Percentiles rank a stretch among this genome's conserved stretches.
Evolutionary conservation across 1,140 invertebrate species (phyloP).

Genomic region (Drosophila hydei): DNA sequence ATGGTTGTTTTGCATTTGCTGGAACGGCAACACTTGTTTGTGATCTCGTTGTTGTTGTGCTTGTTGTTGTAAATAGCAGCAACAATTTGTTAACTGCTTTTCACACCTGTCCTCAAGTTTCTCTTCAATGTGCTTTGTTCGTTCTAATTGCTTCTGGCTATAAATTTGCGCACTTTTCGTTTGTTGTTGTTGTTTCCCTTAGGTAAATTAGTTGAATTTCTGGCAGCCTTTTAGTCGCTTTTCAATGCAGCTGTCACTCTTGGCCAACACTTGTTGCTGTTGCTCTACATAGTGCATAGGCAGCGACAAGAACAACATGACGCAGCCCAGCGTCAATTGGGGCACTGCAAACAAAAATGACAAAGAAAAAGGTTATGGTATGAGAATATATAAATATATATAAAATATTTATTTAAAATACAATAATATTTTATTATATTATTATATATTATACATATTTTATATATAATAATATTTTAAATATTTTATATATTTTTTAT

Average conservation of each 20-base stretch:
- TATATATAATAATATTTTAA: too few species aligned
- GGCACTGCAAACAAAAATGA: slow-evolving; percentile 26
- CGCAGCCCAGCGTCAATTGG: slow-evolving; percentile 44
- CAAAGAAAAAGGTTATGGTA: not conserved
- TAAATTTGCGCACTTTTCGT: slow-evolving; percentile 41
- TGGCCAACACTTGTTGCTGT: slow-evolving; percentile 49
- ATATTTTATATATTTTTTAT: too few species aligned
- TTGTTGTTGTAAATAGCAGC: slow-evolving; percentile 14
- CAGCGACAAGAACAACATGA: slow-evolving; percentile 63
- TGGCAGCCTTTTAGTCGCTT: slow-evolving; percentile 30
- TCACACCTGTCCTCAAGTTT: slow-evolving; percentile 21
- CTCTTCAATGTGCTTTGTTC: slow-evolving; percentile 36
- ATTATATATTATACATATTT: too few species aligned
- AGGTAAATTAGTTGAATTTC: slow-evolving; percentile 35
- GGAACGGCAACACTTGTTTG: slow-evolving; percentile 59
- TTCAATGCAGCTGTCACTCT: slow-evolving; percentile 41
- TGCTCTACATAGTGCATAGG: slow-evolving; percentile 51
- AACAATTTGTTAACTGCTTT: slow-evolving; percentile 27
- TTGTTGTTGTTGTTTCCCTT: slow-evolving; percentile 47
- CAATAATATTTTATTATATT: too few species aligned
- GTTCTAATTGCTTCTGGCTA: slow-evolving; percentile 36
- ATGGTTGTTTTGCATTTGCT: slow-evolving; percentile 62
- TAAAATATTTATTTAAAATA: not conserved
- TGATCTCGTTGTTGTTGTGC: slow-evolving; percentile 18
- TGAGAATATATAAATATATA: not conserved